Evolutionary conservation across 2,113 vertebrate genomes (phyloP), one percentile per base, ranked within the genome.

Genomic region (Labrus mixtus): DNA sequence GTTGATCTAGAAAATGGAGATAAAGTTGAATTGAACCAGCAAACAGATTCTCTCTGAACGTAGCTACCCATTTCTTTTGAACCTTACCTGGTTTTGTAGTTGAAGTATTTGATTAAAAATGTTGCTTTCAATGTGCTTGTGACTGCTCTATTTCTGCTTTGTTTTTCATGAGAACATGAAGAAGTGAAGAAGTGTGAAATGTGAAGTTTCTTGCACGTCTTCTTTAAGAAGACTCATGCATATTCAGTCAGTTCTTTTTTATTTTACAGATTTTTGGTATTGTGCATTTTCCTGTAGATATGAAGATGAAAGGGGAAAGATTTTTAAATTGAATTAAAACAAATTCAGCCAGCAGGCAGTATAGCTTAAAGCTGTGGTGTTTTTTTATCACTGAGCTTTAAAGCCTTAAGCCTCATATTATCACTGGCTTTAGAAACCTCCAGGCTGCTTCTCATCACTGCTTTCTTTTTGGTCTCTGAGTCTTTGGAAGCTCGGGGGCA

Each of bases 401-500:
- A 56, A 12, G 51, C 53, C 7, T 45, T 23, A 12, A 50, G 36
- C 23, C 20, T 60, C 15, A 23, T 60, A 12, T 39, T 39, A 36
- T 63, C 19, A n/a, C 16, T 12, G 46, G 23, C 54, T 69, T 19
- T 36, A 54, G 11, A 36, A 73, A 39, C 25, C 57, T 69, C 22
- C 33, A 25, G 33, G 64, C 68, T 64, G 60, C 39, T 66, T 71
- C 43, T 51, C 6, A 15, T 11, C 43, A 12, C 56, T 36, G 36
- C 55, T 56, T 33, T 58, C 7, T 51, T 51, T 72, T 23, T 41
- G 41, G 41, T 45, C 36, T 60, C 48, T n/a, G 8, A 51, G 63
- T 67, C 22, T 62, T 1, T 50, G 57, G 57, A 73, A 45, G 51
- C 70, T 73, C 45, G 10, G 62, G 62, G 63, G 46, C 53, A 17